Percentiles rank a stretch among this genome's conserved stretches.
phyloP scores from a whole-genome alignment of 2,797 vertebrate species.

The Orientallactaga sibirica region DNA sequence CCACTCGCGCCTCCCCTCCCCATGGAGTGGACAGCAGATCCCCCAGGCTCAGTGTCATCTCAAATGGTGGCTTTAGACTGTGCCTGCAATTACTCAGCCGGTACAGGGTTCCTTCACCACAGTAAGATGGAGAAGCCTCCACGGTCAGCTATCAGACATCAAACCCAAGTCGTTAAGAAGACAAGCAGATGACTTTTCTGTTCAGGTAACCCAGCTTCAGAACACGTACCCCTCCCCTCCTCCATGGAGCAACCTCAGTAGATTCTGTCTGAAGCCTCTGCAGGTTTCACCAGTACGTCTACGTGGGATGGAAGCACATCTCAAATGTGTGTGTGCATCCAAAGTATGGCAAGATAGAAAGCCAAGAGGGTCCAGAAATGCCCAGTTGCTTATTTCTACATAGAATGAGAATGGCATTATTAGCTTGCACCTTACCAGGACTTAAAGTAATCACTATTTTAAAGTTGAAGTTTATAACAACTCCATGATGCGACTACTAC shows the following conservation, averaged over 20 bases:
- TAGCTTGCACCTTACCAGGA: background rate
- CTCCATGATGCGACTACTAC: background rate
- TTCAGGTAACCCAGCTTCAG: background rate
- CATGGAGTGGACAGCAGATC: slow-evolving; percentile 41
- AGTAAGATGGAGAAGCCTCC: slow-evolving; percentile 10
- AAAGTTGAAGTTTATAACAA: background rate
- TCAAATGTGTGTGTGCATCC: background rate
- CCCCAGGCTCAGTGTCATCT: slow-evolving; percentile 31
- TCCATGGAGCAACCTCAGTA: background rate
- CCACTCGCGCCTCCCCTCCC: background rate
- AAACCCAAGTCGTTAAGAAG: slow-evolving; percentile 54
- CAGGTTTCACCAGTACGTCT: background rate
- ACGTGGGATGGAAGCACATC: background rate
- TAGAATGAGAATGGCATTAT: background rate
- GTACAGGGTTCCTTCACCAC: slow-evolving; percentile 27
- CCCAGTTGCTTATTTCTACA: background rate
- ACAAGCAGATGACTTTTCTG: slow-evolving; percentile 52
- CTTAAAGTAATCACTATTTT: background rate
- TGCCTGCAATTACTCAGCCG: slow-evolving; percentile 60
- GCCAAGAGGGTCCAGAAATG: background rate
- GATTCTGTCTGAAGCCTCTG: background rate
- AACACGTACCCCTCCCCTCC: background rate
- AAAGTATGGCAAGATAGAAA: slow-evolving; percentile 29
- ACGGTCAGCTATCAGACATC: slow-evolving; percentile 44
- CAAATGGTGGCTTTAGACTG: background rate